Evolutionary conservation across 2,888 invertebrate species (phyloP).

Genomic region (Mythimna lalbum): DNA sequence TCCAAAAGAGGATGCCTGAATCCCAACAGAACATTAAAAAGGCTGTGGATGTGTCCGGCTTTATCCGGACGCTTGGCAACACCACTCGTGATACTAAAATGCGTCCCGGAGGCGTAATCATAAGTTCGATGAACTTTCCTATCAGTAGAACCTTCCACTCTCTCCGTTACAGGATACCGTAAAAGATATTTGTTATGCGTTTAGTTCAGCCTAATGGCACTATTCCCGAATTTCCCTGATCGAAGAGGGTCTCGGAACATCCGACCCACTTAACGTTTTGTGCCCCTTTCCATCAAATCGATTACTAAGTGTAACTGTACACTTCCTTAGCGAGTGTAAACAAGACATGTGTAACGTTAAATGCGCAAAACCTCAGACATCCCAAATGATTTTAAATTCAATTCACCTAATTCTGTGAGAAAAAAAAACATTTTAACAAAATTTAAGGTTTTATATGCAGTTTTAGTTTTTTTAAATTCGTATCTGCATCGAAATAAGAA

Average conservation of each 20-base stretch:
- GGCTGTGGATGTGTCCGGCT: too few species aligned
- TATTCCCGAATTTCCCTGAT: conserved; percentile 54
- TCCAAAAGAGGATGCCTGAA: too few species aligned
- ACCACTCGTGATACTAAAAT: conserved; percentile 51
- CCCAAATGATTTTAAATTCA: too few species aligned
- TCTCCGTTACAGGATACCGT: conserved; percentile 60
- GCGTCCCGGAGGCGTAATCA: conserved; percentile 47
- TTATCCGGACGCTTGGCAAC: too few species aligned
- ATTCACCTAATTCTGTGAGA: too few species aligned
- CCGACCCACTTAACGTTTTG: conserved; percentile 21
- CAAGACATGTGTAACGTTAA: too few species aligned
- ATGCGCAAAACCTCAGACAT: too few species aligned
- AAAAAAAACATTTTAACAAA: too few species aligned
- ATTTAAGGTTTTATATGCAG: too few species aligned
- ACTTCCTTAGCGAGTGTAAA: conserved; percentile 9
- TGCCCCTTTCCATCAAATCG: conserved; percentile 16
- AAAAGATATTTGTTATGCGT: conserved; percentile 64
- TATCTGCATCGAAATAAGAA: too few species aligned
- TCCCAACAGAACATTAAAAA: too few species aligned
- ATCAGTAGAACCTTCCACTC: conserved; percentile 55
- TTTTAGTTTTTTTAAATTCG: too few species aligned
- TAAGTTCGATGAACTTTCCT: conserved; percentile 62
- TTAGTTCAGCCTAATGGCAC: conserved; percentile 64
- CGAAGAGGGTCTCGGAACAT: conserved; percentile 27
- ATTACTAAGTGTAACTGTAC: conserved; percentile 28